These are phyloP conservation scores for Leucophenga montana DNA, from an alignment of 2,888 invertebrate species.

Conservation along the genomic window DNA sequence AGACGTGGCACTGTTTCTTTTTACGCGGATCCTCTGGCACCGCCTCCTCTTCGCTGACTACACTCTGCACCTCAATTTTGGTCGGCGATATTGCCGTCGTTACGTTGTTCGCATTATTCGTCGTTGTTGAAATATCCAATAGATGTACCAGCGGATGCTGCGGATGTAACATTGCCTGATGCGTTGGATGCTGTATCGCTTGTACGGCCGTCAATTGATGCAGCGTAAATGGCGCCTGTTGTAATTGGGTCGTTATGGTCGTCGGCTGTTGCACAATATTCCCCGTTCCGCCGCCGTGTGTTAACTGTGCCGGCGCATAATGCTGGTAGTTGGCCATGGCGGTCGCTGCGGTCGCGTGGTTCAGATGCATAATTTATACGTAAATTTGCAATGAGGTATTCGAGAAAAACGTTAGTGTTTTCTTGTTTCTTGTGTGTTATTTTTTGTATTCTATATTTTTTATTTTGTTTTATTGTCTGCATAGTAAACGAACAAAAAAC, in stretches of 20 bases:
- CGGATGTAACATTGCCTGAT: conserved; percentile 69
- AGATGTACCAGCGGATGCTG: conserved; percentile 69
- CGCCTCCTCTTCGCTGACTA: conserved; percentile 61
- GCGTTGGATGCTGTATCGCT: conserved; percentile 70
- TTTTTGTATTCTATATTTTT: conserved; percentile 13
- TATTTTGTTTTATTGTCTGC: conserved; percentile 54
- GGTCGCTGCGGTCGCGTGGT: conserved; percentile 68
- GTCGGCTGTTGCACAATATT: conserved; percentile 61
- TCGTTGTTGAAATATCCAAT: conserved; percentile 66
- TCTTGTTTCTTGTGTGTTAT: conserved; percentile 23
- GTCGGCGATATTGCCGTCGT: conserved; percentile 67
- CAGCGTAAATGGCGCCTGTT: conserved; percentile 65
- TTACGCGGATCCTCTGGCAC: conserved; percentile 69
- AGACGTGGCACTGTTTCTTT: conserved; percentile 70
- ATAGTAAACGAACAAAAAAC: conserved; percentile 37
- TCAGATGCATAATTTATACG: conserved; percentile 61
- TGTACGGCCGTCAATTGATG: conserved; percentile 69
- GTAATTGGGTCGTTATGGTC: conserved; percentile 61
- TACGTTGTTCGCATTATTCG: conserved; percentile 63
- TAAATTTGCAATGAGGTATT: conserved; percentile 62
- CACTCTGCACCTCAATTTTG: conserved; percentile 66
- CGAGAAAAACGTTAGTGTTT: conserved; percentile 48
- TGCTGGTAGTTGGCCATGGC: conserved; percentile 70
- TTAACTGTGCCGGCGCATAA: conserved; percentile 67
- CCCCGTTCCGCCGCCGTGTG: conserved; percentile 52